phyloP scores from a whole-genome alignment of 2,113 vertebrate species.

The Clarias batrachus region DNA sequence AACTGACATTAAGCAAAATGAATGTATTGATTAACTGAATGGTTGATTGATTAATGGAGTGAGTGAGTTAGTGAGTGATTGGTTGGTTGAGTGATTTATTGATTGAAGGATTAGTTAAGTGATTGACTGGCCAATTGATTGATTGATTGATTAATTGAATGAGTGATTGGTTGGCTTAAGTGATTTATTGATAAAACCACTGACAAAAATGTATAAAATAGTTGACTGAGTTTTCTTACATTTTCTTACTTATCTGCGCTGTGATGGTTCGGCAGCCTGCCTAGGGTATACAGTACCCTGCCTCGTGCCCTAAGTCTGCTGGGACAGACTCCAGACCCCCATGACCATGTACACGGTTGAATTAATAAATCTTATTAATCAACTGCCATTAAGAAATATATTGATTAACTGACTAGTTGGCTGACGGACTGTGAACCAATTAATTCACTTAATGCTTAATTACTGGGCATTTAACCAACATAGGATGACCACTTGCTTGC shows the following conservation, averaged over 20 bases:
- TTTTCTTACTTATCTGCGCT: too few species aligned
- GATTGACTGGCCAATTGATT: too few species aligned
- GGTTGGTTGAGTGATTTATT: neutral
- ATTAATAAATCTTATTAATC: too few species aligned
- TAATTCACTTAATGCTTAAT: neutral
- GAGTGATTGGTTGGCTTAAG: neutral
- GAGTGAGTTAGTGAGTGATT: neutral
- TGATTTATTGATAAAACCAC: too few species aligned
- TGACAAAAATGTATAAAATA: neutral
- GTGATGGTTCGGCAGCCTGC: too few species aligned
- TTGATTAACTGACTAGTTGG: neutral
- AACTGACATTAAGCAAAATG: neutral
- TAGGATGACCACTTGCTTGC: neutral
- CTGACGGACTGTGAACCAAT: neutral
- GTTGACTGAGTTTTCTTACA: neutral
- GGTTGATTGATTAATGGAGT: neutral
- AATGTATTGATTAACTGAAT: neutral
- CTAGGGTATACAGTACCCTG: too few species aligned
- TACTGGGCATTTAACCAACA: neutral
- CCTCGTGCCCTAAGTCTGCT: too few species aligned
- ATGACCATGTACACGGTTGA: too few species aligned
- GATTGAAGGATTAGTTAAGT: neutral
- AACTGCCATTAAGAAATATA: neutral
- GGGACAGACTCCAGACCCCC: too few species aligned
- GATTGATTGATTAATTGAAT: neutral